Base-by-base conservation (phyloP, 2,113 vertebrate genomes). In the Cepphus grylle region DNA sequence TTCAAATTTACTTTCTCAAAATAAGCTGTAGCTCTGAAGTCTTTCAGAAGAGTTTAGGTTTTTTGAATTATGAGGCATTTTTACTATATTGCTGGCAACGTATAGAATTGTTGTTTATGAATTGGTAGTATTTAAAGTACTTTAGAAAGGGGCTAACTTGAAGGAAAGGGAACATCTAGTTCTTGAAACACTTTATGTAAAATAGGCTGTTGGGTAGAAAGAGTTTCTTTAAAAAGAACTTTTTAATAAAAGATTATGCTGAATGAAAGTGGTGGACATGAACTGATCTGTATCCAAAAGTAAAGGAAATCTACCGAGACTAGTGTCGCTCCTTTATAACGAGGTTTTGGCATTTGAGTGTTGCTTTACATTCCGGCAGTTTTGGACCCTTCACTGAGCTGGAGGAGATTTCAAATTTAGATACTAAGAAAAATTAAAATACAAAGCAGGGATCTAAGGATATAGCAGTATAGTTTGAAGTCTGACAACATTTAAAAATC, bases 1-100 rank as follows among this genome's bases (percentile, higher is more conserved):
- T 88, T 92, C 71, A 82, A 81, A 59, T 88, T 29, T 83, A n/a
- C 86, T 96, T 14, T 83, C 43, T 92, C 69, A 78, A 66, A 92
- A 92, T 88, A 86, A 94, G 55, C 30, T 87, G 14, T 36, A 81
- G 13, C 32, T 92, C n/a, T 76, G 63, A 66, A 84, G 42, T 84
- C 26, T 88, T 50, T 83, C 52, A 56, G 43, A 93, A 34, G 20
- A 59, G 30, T 58, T 72, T 72, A 36, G 1, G 1, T 1, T 12
- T 86, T 85, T 70, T 71, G 11, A 71, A 63, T 77, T 88, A 50
- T 34, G 11, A 86, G 72, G 29, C 52, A 50, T 90, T 88, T 96
- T 88, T 90, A 58, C 50, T 70, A 56, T 38, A 19, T 79, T 84
- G 34, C 38, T 93, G 72, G 55, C 20, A 43, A 71, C 49, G 9